Conservation (phyloP, 92 coral and sea anemone species). For the Heteractis magnifica region DNA sequence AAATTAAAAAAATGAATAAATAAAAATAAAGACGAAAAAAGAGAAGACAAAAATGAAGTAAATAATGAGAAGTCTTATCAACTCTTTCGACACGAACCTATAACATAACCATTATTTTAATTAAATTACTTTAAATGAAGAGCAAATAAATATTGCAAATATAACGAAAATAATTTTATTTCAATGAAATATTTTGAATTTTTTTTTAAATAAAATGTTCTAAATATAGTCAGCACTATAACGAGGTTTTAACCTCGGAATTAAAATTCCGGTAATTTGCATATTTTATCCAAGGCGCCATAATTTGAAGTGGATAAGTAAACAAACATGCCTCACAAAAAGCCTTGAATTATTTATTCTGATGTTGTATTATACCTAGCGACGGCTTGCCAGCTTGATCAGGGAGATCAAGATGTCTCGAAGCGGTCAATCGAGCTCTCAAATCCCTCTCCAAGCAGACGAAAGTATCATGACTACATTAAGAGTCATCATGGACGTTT, state of each 20-base stretch:
- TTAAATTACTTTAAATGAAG: too few relatives aligned
- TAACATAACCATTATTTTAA: too few relatives aligned
- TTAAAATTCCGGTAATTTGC: background rate
- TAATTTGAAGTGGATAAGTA: slow-evolving; percentile 75
- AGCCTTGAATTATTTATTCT: slow-evolving; percentile 40
- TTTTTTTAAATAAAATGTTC: background rate
- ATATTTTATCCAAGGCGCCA: slow-evolving; percentile 70
- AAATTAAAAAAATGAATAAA: too few relatives aligned
- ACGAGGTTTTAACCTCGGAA: too few relatives aligned
- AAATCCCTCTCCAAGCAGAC: slow-evolving; percentile 49
- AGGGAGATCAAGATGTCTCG: slow-evolving; percentile 51
- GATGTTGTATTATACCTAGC: slow-evolving; percentile 17
- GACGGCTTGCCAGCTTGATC: slow-evolving; percentile 39
- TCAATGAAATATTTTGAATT: too few relatives aligned
- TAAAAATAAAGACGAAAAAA: too few relatives aligned
- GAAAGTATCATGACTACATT: slow-evolving; percentile 80
- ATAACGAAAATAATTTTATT: too few relatives aligned
- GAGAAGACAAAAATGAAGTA: too few relatives aligned
- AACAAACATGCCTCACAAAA: slow-evolving; percentile 39
- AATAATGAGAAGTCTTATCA: too few relatives aligned
- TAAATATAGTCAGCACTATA: background rate
- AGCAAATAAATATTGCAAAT: too few relatives aligned
- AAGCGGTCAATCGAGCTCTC: slow-evolving; percentile 31
- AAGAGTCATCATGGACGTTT: slow-evolving; percentile 82
- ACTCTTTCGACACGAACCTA: too few relatives aligned